Evolutionary conservation across 2,113 vertebrate genomes (phyloP).

Genomic region (Muscicapa adusta): DNA sequence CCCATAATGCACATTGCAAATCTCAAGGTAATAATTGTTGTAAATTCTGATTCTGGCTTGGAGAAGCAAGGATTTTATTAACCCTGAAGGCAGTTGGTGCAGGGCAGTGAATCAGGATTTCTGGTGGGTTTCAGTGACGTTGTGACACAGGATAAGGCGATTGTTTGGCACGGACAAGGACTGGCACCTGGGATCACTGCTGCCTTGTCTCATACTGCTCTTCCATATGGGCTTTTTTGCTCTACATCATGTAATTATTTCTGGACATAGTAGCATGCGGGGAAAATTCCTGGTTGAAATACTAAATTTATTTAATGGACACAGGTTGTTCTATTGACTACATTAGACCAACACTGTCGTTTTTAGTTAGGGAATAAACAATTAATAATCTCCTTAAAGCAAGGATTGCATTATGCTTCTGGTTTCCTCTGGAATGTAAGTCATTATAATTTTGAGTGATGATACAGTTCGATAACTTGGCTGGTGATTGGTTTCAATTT

Average conservation of each 20-base stretch:
- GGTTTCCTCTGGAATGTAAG: not conserved
- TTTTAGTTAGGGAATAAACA: not conserved
- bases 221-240: not conserved
- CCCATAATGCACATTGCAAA: not conserved
- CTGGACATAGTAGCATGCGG: not conserved
- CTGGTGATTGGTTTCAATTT: not conserved
- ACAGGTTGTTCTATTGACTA: not conserved
- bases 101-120: not conserved
- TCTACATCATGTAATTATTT: not conserved
- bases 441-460: not conserved
- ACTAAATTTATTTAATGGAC: not conserved
- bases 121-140: rapidly evolving
- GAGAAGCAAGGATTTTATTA: not conserved
- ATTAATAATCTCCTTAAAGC: not conserved
- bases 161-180: not conserved
- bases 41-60: not conserved
- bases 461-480: not conserved
- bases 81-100: rapidly evolving
- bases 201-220: not conserved
- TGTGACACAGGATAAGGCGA: rapidly evolving
- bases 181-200: not conserved
- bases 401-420: not conserved
- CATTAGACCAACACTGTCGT: not conserved
- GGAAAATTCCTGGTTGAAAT: not conserved
- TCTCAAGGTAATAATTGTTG: not conserved